Evolutionary conservation across 1,140 invertebrate genomes (phyloP).

Genomic region (Drusus annulatus): DNA sequence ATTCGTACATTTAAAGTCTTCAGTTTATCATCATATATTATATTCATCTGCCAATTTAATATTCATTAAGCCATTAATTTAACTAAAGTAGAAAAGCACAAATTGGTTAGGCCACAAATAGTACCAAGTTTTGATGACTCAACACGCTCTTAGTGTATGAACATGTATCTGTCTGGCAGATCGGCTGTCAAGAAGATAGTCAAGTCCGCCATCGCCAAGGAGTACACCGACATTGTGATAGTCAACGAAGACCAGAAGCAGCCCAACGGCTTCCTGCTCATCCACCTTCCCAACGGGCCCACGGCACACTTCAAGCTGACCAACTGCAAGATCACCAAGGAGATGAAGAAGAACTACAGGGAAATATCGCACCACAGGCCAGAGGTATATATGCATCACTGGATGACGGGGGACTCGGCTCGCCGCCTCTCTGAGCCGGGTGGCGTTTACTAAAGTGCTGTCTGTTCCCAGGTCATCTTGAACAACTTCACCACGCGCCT

Average conservation of each 20-base stretch:
- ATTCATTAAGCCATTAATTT: too few species aligned
- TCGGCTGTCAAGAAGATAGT: slow-evolving; percentile 95
- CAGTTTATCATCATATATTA: too few species aligned
- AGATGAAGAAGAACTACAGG: slow-evolving; percentile 82
- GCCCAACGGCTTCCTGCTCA: slow-evolving; percentile 92
- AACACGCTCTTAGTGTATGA: too few species aligned
- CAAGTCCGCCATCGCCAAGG: slow-evolving; percentile 81
- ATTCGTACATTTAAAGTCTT: too few species aligned
- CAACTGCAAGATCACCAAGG: slow-evolving; percentile 87
- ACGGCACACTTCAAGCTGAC: slow-evolving; percentile 90
- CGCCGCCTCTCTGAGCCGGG: too few species aligned
- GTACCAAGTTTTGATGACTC: too few species aligned
- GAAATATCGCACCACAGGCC: slow-evolving; percentile 90
- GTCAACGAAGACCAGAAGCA: slow-evolving; percentile 94
- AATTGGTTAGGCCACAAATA: too few species aligned
- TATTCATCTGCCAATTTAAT: too few species aligned
- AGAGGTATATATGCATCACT: slow-evolving; percentile 72
- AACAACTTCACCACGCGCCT: slow-evolving; percentile 97
- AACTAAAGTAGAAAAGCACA: too few species aligned
- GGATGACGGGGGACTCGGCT: too few species aligned
- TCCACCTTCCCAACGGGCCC: slow-evolving; percentile 96
- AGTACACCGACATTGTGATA: slow-evolving; percentile 93
- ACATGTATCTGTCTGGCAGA: slow-evolving; percentile 65
- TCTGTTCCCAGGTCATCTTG: slow-evolving; percentile 80
- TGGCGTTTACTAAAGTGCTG: too few species aligned